Percentiles rank a stretch among this genome's conserved stretches.
phyloP scores from a whole-genome alignment of 2,888 invertebrate genomes.

The Eupithecia pulchellata region DNA sequence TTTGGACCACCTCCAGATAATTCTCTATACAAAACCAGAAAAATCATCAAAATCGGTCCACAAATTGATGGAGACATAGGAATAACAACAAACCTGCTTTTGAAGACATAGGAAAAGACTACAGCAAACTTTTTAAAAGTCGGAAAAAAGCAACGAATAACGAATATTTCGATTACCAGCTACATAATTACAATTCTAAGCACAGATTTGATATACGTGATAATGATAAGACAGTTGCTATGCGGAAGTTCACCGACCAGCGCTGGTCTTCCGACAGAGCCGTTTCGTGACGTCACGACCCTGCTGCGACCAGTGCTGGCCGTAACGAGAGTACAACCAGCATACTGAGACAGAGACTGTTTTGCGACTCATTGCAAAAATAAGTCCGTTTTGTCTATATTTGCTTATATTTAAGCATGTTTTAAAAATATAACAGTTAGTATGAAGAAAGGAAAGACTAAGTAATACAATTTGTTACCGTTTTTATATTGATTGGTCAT shows the following conservation, averaged over 20 bases:
- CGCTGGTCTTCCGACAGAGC: no score
- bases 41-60: not conserved
- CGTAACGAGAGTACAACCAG: no score
- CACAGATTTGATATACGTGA: not conserved
- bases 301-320: no score
- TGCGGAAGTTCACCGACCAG: not conserved
- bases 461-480: conserved; percentile 16
- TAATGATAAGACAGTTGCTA: not conserved
- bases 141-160: not conserved
- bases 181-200: not conserved
- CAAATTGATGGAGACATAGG: not conserved
- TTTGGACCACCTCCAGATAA: not conserved
- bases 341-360: no score
- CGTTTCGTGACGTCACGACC: no score
- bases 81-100: no score
- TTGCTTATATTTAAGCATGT: no score
- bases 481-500: conserved; percentile 22
- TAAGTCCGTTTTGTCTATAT: no score
- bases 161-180: not conserved
- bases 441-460: not conserved
- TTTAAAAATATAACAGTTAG: no score
- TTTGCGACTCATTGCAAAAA: no score
- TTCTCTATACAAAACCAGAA: not conserved
- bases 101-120: no score
- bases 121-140: not conserved